A percentile compares a stretch with the other conserved stretches of the same genome.
phyloP scores from a whole-genome alignment of 2,888 invertebrate species.

The Argyra leucocephala region DNA sequence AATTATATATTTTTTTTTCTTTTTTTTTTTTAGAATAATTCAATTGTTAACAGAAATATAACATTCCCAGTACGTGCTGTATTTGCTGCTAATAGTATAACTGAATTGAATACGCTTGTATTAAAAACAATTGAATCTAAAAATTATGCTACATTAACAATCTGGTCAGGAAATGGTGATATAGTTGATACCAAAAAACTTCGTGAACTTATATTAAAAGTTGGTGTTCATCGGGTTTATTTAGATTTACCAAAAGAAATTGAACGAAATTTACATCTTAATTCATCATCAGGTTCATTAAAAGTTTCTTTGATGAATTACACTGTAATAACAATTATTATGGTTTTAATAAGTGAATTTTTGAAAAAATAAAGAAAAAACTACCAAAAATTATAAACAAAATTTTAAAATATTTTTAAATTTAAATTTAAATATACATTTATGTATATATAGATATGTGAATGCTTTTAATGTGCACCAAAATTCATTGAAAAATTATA shows the following conservation, averaged over 20 bases:
- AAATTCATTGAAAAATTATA: neutral
- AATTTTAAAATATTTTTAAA: neutral
- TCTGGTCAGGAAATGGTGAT: slow-evolving; percentile 67
- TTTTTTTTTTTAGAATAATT: slow-evolving; percentile 26
- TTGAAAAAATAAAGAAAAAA: slow-evolving; percentile 20
- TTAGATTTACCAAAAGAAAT: slow-evolving; percentile 65
- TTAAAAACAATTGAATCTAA: slow-evolving; percentile 42
- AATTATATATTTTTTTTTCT: too few relatives aligned
- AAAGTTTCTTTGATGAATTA: neutral
- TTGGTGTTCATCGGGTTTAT: slow-evolving; percentile 61
- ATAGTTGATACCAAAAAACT: slow-evolving; percentile 57
- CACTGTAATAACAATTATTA: neutral
- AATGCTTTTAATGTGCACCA: neutral
- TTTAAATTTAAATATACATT: neutral
- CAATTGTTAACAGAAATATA: slow-evolving; percentile 46
- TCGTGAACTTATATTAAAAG: slow-evolving; percentile 53
- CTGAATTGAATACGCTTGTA: slow-evolving; percentile 50
- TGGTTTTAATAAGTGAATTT: neutral
- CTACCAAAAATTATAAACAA: slow-evolving; percentile 13
- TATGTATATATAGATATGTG: neutral
- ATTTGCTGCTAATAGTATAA: slow-evolving; percentile 57
- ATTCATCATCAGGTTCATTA: neutral
- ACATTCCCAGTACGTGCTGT: slow-evolving; percentile 72
- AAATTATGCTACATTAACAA: slow-evolving; percentile 54
- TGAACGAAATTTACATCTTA: slow-evolving; percentile 43